phyloP scores from a whole-genome alignment of 30 jellyfish, hydroid and myxozoan species.

The Sanderia malayensis region DNA sequence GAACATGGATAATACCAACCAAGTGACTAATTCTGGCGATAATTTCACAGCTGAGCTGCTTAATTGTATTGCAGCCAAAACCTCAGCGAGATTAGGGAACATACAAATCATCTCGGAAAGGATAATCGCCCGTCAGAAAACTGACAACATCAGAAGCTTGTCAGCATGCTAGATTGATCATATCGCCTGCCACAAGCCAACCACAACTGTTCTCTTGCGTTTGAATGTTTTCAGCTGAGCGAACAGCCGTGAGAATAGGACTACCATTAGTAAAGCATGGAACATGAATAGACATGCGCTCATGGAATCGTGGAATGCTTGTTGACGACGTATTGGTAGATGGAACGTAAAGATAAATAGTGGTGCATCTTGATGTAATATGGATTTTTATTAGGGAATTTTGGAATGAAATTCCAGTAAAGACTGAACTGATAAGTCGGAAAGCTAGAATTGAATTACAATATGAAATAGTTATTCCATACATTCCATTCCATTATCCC shows the following conservation, averaged over 20 bases:
- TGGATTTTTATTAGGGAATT: too few relatives aligned
- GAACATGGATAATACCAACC: not conserved
- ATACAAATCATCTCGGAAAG: slow-evolving; percentile 29
- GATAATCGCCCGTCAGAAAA: slow-evolving; percentile 63
- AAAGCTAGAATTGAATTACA: too few relatives aligned
- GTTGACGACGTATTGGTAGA: too few relatives aligned
- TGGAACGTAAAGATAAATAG: too few relatives aligned
- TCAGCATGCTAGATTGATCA: slow-evolving; percentile 66
- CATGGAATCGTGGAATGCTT: too few relatives aligned
- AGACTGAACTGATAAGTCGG: too few relatives aligned
- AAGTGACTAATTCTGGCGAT: not conserved
- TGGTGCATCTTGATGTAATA: too few relatives aligned
- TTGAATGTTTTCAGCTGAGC: slow-evolving; percentile 70
- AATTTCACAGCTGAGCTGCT: slow-evolving; percentile 8
- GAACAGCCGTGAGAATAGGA: slow-evolving; percentile 47
- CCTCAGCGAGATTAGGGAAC: slow-evolving; percentile 1
- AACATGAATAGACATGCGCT: too few relatives aligned
- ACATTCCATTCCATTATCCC: too few relatives aligned
- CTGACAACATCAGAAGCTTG: slow-evolving; percentile 58
- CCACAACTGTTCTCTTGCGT: slow-evolving; percentile 61
- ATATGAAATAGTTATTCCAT: too few relatives aligned
- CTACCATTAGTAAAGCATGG: too few relatives aligned
- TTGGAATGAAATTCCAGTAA: too few relatives aligned
- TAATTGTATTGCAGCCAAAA: not conserved
- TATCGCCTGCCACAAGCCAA: slow-evolving; percentile 60